Percentiles rank a stretch among this genome's conserved stretches.
Conservation (phyloP, 2,797 vertebrate species). For the Xiphorhynchus erythropygius region DNA sequence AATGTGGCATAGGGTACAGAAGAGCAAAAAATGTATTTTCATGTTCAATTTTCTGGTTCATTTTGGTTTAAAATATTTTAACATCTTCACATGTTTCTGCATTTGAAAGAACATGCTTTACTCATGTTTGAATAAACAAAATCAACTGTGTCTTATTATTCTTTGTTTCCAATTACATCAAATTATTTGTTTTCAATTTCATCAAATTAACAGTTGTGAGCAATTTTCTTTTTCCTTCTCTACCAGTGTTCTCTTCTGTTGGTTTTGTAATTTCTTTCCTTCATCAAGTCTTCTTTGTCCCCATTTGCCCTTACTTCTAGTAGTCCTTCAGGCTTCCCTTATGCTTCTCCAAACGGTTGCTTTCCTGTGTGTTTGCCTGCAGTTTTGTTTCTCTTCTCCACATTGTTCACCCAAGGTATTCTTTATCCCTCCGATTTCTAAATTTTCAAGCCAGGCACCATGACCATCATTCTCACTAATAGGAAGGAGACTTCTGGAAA, state of each 20-base stretch:
- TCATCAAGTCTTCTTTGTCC: neutral
- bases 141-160: neutral
- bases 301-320: neutral
- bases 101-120: neutral
- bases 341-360: neutral
- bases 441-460: neutral
- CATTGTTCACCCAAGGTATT: neutral
- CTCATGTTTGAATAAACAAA: neutral
- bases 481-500: neutral
- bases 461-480: neutral
- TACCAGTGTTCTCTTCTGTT: neutral
- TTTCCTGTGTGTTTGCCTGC: neutral
- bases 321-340: neutral
- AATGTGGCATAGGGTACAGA: neutral
- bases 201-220: neutral
- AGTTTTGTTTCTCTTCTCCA: neutral
- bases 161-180: neutral
- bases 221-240: neutral
- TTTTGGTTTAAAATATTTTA: neutral
- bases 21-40: neutral
- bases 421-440: neutral
- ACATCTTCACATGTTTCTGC: neutral
- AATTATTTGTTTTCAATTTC: neutral
- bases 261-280: neutral
- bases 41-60: neutral